A percentile compares a stretch with the other conserved stretches of the same genome.
Evolutionary conservation across 1,140 invertebrate species (phyloP).

Genomic region (Akabosia matsudoensis): DNA sequence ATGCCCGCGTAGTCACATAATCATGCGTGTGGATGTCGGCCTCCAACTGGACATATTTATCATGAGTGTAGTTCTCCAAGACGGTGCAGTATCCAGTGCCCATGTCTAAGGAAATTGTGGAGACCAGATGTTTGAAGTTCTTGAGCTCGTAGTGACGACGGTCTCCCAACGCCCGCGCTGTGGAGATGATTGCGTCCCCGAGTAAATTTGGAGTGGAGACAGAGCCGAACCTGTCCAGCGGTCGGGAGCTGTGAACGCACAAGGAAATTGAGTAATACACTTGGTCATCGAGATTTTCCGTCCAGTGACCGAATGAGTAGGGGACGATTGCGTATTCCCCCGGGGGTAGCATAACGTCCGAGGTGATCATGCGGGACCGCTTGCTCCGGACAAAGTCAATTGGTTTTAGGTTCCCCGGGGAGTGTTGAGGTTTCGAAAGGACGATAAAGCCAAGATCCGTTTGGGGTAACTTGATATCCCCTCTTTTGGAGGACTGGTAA

Average conservation of each 20-base stretch:
- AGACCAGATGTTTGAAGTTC: too few species aligned
- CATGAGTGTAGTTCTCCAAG: background rate
- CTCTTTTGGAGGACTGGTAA: background rate
- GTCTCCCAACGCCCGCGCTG: background rate
- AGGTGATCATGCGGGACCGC: background rate
- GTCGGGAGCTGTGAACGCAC: background rate
- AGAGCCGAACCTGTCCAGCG: background rate
- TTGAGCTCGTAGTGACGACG: background rate
- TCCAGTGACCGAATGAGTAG: slow-evolving; percentile 1
- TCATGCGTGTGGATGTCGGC: background rate
- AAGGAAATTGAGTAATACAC: background rate
- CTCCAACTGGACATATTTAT: background rate
- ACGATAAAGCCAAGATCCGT: background rate
- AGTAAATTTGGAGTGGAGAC: background rate
- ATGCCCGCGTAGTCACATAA: background rate
- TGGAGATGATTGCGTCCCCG: background rate
- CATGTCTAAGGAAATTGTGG: background rate
- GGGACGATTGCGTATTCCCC: background rate
- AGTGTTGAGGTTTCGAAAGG: background rate
- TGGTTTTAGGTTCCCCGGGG: background rate
- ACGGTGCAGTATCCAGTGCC: background rate
- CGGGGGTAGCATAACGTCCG: background rate
- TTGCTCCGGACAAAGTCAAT: background rate
- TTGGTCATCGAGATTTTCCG: background rate
- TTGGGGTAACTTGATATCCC: background rate